Evolutionary conservation across 1,140 invertebrate species (phyloP).

Genomic region (Sinonovacula constricta): DNA sequence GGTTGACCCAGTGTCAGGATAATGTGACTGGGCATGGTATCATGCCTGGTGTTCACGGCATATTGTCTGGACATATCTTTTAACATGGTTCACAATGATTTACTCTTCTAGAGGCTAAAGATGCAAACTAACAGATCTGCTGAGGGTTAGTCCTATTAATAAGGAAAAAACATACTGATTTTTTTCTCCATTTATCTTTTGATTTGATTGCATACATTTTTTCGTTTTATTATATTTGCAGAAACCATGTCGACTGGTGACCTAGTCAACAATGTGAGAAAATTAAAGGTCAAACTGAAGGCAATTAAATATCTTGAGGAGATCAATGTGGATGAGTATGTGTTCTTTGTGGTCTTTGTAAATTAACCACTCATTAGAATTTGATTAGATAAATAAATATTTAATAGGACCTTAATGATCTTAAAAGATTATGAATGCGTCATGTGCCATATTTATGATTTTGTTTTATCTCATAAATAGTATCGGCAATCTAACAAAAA

Average conservation of each 20-base stretch:
- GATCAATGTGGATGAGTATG: slow-evolving; percentile 59
- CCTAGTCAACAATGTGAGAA: slow-evolving; percentile 67
- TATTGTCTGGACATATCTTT: too few relatives aligned
- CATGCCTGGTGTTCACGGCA: too few relatives aligned
- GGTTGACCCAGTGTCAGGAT: too few relatives aligned
- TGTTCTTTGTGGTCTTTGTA: background rate
- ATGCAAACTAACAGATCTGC: too few relatives aligned
- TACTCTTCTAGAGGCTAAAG: too few relatives aligned
- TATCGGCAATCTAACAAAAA: background rate
- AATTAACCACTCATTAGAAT: background rate
- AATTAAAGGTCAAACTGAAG: slow-evolving; percentile 58
- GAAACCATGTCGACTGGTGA: slow-evolving; percentile 69
- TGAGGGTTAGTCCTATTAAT: too few relatives aligned
- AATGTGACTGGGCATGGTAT: too few relatives aligned
- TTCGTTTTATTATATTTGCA: too few relatives aligned
- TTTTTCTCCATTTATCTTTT: too few relatives aligned
- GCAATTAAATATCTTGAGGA: slow-evolving; percentile 56
- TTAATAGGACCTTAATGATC: background rate
- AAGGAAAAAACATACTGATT: too few relatives aligned
- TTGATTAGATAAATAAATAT: background rate
- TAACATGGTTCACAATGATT: too few relatives aligned
- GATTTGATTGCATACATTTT: too few relatives aligned
- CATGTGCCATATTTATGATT: background rate
- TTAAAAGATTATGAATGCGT: background rate
- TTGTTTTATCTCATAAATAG: background rate